phyloP scores from a whole-genome alignment of 2,113 vertebrate genomes.

The Felis catus region DNA sequence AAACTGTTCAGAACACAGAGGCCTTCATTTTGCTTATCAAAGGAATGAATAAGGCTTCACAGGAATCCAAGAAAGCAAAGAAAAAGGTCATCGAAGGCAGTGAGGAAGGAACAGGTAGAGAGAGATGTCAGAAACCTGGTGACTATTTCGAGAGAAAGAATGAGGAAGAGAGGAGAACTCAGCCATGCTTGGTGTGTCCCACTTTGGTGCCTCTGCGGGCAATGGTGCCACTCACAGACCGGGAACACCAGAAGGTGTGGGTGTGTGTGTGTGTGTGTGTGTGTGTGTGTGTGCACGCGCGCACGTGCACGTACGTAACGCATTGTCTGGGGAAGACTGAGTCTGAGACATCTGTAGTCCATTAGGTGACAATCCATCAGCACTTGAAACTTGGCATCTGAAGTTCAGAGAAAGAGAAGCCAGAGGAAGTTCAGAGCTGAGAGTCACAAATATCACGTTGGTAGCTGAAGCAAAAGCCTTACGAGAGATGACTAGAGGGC shows the following conservation, averaged over 20 bases:
- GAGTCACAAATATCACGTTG: not conserved
- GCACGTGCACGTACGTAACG: rapidly evolving
- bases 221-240: not conserved
- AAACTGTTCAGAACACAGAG: conserved; percentile 5
- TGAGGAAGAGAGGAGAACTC: not conserved
- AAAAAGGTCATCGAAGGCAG: conserved; percentile 3
- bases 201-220: not conserved
- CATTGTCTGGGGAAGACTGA: not conserved
- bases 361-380: not conserved
- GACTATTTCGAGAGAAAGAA: not conserved
- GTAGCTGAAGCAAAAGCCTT: conserved; percentile 11
- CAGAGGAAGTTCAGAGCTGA: not conserved
- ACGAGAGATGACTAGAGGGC: conserved; percentile 7
- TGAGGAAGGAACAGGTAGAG: not conserved
- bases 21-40: not conserved
- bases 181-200: not conserved
- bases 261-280: not conserved
- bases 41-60: not conserved
- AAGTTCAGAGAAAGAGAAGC: not conserved
- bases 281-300: not conserved
- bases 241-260: rapidly evolving
- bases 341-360: not conserved
- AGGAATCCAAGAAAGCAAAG: conserved; percentile 29
- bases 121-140: not conserved
- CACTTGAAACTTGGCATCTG: not conserved